A percentile compares a stretch with the other conserved stretches of the same genome.
These are phyloP conservation scores for Actias luna DNA, from an alignment of 2,888 invertebrate species.

Conservation along the genomic window DNA sequence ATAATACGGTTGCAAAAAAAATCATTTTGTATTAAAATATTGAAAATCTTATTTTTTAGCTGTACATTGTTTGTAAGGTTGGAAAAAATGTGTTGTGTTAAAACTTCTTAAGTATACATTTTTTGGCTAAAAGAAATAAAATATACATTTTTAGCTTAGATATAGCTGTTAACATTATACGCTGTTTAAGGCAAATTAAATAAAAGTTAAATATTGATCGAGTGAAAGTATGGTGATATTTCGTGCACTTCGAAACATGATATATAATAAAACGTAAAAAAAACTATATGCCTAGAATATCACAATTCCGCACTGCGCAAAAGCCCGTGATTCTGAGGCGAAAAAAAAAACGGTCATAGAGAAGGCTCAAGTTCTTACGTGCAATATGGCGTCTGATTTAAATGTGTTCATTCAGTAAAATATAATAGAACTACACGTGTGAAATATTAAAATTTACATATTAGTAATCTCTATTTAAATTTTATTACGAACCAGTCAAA, in stretches of 20 bases:
- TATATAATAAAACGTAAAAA: neutral
- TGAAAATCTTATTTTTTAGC: no score
- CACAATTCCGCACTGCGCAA: neutral
- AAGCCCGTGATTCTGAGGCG: neutral
- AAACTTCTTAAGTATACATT: no score
- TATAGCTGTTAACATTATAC: neutral
- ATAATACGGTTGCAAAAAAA: neutral
- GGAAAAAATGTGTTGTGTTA: no score
- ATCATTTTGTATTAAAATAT: neutral
- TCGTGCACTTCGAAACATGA: neutral
- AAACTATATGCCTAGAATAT: neutral
- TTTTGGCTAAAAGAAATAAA: no score
- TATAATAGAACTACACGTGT: conserved; percentile 5
- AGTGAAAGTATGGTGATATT: neutral
- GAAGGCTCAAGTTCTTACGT: neutral
- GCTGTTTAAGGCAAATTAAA: neutral
- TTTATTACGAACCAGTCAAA: conserved; percentile 2
- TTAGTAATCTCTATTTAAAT: neutral
- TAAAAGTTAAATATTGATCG: neutral
- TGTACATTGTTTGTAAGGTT: no score
- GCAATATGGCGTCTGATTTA: conserved; percentile 12
- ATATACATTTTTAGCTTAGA: neutral
- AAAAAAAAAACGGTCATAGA: neutral
- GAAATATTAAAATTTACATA: neutral
- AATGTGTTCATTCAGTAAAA: conserved; percentile 7